Evolutionary conservation across 2,888 invertebrate genomes (phyloP).

Genomic region (Eristalinus aeneus): DNA sequence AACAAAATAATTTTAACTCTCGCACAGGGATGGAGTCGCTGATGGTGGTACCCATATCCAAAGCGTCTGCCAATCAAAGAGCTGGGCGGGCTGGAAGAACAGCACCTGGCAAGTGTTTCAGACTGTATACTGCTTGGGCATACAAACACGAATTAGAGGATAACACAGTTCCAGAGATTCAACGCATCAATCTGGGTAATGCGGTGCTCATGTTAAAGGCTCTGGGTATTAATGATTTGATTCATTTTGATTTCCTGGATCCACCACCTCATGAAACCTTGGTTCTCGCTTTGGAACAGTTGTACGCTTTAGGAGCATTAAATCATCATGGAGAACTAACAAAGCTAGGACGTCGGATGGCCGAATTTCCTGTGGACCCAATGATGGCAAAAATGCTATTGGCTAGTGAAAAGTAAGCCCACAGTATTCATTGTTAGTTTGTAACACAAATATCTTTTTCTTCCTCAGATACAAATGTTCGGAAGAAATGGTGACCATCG

Average conservation of each 20-base stretch:
- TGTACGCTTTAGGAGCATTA: conserved; percentile 97
- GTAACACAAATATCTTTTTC: conserved; percentile 72
- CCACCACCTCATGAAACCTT: conserved; percentile 97
- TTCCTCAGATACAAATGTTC: conserved; percentile 94
- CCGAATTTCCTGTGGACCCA: conserved; percentile 99
- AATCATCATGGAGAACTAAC: conserved; percentile 99
- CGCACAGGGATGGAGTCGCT: conserved; percentile 99
- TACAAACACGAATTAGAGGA: conserved; percentile 99
- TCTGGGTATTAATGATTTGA: conserved; percentile 97
- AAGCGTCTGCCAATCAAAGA: conserved; percentile 98
- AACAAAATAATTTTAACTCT: conserved; percentile 99
- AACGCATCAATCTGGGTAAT: conserved; percentile 97
- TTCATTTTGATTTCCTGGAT: conserved; percentile 99
- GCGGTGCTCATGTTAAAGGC: conserved; percentile 98
- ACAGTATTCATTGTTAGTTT: neutral
- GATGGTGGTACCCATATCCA: conserved; percentile 99
- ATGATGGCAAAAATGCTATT: conserved; percentile 99
- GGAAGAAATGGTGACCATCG: conserved; percentile 97
- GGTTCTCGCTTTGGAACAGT: conserved; percentile 96
- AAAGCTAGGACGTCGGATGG: conserved; percentile 98
- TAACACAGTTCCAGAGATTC: conserved; percentile 98
- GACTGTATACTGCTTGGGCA: conserved; percentile 99
- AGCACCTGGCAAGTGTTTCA: conserved; percentile 98
- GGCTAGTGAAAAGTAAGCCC: conserved; percentile 94
- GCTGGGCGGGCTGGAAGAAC: conserved; percentile 98